Base-by-base conservation (phyloP, 2,888 invertebrate genomes). In the Lamellibrachia columna region DNA sequence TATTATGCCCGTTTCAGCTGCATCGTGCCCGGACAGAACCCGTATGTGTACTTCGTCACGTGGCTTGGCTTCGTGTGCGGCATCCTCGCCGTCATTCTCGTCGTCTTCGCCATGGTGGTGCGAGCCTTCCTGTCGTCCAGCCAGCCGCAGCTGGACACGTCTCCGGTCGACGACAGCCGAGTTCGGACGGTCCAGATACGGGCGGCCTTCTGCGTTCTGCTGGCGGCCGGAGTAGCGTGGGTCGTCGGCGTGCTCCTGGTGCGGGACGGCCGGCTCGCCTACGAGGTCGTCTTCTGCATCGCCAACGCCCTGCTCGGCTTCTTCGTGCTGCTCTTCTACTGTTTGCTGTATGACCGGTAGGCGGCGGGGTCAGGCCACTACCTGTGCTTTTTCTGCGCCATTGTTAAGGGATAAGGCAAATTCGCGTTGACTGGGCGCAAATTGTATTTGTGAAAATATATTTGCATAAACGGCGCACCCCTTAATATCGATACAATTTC, bases 221-320 rank as follows among this genome's bases (percentile, higher is more conserved):
- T 96, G 22, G 93, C 96, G 28, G 94, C 96, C 3, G 95, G 96
- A 0, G 94, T 96, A 93, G 95, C 96, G 52, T 96, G 96, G 96
- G 94, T 96, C 22, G 95, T 96, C 91, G 96, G 96, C 7, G 95
- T 96, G 11, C 94, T 96, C 53, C 96, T 96, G 91, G 95, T 95
- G 75, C 94, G 94, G 75, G 95, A 95, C 90, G 95, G 95, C 28
- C 95, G 95, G 92, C 91, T 95, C 9, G 95, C 95, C 9, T 95
- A 96, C 93, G 95, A 95, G 93, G 95, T 96, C 91, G 90, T 96
- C 22, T 96, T 96, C 94, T 95, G 95, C 91, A 94, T 96, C 90
- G 94, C 95, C 40, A 96, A 75, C 75, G 75, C 75, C 75, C 75
- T 75, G 75, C 75, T 75, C 75, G 75, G 75, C 75, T 75, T 75